Conservation (phyloP, 2,888 invertebrate species). For the Pachydiplax longipennis region DNA sequence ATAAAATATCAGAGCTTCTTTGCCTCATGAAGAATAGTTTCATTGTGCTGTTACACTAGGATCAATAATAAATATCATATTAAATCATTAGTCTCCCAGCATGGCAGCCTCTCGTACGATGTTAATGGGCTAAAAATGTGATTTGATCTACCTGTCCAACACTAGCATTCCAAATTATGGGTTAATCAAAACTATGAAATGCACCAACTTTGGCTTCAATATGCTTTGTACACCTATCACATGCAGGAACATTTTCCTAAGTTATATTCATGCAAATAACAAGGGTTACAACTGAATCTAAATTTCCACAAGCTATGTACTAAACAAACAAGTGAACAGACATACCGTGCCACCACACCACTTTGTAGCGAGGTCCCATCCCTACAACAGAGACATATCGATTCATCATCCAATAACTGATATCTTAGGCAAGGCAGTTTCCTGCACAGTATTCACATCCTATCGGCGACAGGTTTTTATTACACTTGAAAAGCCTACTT, state of each 20-base stretch:
- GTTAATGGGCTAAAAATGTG: no score
- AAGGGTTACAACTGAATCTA: not conserved
- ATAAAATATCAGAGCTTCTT: no score
- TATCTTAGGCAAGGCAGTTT: constrained; percentile 13
- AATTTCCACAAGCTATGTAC: not conserved
- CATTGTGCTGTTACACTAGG: no score
- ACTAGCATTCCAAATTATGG: no score
- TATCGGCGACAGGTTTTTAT: not conserved
- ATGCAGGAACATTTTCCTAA: not conserved
- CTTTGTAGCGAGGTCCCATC: constrained; percentile 53
- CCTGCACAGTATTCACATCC: constrained; percentile 32
- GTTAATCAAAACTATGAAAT: no score
- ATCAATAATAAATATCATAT: no score
- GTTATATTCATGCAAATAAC: not conserved
- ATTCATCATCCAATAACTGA: constrained; percentile 29
- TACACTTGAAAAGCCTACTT: constrained; percentile 12
- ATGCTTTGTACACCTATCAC: not conserved
- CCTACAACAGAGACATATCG: constrained; percentile 50
- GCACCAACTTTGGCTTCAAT: no score
- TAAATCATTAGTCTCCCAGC: no score
- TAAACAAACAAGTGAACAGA: constrained; percentile 44
- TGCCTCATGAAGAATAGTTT: no score
- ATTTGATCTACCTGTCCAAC: no score
- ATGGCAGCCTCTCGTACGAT: no score
- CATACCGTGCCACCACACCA: constrained; percentile 52